Base-by-base conservation (phyloP, 2,797 vertebrate genomes). In the Spinus olivaceus region DNA sequence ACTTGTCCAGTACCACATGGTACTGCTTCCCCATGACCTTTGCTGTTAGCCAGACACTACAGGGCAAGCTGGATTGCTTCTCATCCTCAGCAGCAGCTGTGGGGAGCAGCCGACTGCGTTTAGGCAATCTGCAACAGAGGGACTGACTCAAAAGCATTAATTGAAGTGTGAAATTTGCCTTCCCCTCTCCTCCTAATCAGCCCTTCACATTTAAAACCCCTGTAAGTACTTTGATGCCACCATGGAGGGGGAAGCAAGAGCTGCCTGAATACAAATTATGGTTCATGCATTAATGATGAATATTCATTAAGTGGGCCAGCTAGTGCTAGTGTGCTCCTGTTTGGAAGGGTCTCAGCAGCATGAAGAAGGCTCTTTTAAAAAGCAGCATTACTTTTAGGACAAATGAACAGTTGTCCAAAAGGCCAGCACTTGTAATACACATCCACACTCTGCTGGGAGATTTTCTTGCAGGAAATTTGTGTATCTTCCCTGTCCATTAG, bases 351-450 rank as follows among this genome's bases (percentile, higher is more conserved):
- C 77, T 92, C 66, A 93, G 77, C 63, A 88, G 71, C 56, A 35
- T 27, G 70, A 85, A 88, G 89, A 88, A 93, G 59, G 41, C 51
- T 95, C 69, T 92, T 80, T 63, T 70, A 78, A 78, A 85, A 91
- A 85, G 14, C 53, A 95, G 42, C 21, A 19, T 61, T 95, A 82
- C 80, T 96, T 97, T 95, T 88, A 95, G 81, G 77, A 65, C 57
- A 82, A 77, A 90, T 8, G 5, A 60, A 54, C 32, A 37, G 30
- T 44, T 64, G 8, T 15, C 49, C 67, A 50, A 87, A 84, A 71
- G 25, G 19, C 35, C 66, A 80, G 41, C 66, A 83, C 18, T 20
- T 2, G 6, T 44, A n/a, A 50, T 5, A 86, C 16, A 67, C 22
- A 63, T 47, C 11, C 51, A 94, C 25, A 61, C 18, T 37, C 33